Evolutionary conservation across 2,888 invertebrate genomes (phyloP).

Genomic region (Pherbina coryleti): DNA sequence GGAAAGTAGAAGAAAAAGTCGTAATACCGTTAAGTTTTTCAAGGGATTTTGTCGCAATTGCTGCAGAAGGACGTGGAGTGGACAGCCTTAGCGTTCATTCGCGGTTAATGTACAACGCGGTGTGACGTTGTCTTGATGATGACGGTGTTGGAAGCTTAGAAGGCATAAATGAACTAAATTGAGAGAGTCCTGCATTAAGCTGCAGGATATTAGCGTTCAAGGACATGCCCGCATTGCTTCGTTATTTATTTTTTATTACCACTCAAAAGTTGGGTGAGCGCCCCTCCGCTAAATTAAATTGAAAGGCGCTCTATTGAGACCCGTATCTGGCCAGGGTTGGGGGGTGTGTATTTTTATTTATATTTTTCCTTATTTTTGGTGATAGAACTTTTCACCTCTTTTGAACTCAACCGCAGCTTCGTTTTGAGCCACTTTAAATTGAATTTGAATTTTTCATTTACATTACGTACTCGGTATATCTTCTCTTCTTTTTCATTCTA

Average conservation of each 20-base stretch:
- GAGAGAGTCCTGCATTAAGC: conserved; percentile 42
- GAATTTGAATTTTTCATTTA: conserved; percentile 51
- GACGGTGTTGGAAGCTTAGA: neutral
- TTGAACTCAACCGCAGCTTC: conserved; percentile 38
- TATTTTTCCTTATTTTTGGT: too few species aligned
- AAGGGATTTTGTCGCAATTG: conserved; percentile 55
- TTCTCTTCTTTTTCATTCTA: neutral
- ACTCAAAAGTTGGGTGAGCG: conserved; percentile 29
- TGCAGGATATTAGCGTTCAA: conserved; percentile 36
- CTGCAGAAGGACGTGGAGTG: conserved; percentile 41
- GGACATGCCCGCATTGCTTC: conserved; percentile 36
- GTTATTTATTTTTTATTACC: conserved; percentile 48
- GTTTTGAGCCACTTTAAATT: conserved; percentile 57
- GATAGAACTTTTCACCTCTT: conserved; percentile 49
- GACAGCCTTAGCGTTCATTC: conserved; percentile 35
- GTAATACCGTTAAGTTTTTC: conserved; percentile 61
- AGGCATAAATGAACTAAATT: conserved; percentile 50
- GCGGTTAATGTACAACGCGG: conserved; percentile 30
- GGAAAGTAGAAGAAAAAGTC: conserved; percentile 47
- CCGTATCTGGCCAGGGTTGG: neutral
- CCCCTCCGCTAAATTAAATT: conserved; percentile 41
- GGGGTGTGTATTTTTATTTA: neutral
- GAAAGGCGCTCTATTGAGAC: conserved; percentile 30
- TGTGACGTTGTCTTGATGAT: neutral
- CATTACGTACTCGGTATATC: conserved; percentile 17